Base-by-base conservation (phyloP, 2,113 vertebrate genomes). In the Poeciliopsis prolifica region DNA sequence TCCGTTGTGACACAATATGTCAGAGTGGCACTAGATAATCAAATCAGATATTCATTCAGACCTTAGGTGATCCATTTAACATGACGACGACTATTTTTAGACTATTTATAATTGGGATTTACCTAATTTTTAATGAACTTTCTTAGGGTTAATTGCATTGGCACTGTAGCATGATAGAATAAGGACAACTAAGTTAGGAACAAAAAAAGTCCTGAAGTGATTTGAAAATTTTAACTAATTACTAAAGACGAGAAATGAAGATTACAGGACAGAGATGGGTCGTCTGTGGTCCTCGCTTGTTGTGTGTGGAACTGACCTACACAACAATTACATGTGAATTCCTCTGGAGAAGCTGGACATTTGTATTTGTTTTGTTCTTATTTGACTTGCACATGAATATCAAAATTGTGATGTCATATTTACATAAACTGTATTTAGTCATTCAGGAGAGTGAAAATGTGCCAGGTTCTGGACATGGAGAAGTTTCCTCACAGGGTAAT, bases 141-240 rank as follows among this genome's bases (percentile, higher is more conserved):
- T 77, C 72, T 80, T 68, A 77, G 86, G 90, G 90, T 92, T 92
- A 93, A 93, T 93, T 89, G 89, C 85, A 5, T 82, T 62, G 80
- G 82, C 71, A 70, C 66, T 81, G 79, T 77, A 80, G 64, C 54
- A 35, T 88, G 82, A 85, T 87, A 81, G 84, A 91, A 89, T 83
- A 91, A 90, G 86, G 90, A 79, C 84, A 90, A 87, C 74, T 72
- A 81, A 82, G 74, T 82, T 68, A 74, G 80, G 42, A 30, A 75
- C 73, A 65, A 86, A 31, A 30, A 82, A 77, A 85, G 74, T 75
- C 64, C 42, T 70, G 61, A 84, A 77, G 62, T 67, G 60, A 72
- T 71, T 79, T 42, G 9, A 78, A 74, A 42, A 73, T 79, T 61
- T 79, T 37, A 42, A 87, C 30, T 68, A 58, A 60, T 83, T 75